These are phyloP conservation scores for Strigamia crassipes DNA, from an alignment of 2,888 invertebrate species.

Conservation along the genomic window DNA sequence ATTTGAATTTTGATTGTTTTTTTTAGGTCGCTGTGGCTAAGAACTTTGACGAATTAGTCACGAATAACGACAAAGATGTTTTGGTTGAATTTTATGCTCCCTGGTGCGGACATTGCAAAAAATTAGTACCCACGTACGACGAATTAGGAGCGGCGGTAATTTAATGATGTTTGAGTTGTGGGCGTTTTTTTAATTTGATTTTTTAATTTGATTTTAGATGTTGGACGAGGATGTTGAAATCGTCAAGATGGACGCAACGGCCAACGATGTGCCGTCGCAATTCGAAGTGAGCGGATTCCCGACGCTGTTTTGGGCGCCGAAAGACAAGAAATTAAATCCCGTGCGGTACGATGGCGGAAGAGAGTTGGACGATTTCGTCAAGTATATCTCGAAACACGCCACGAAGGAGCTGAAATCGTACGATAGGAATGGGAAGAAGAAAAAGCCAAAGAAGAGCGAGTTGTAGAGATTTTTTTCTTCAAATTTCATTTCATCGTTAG, in stretches of 20 bases:
- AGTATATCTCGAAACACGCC: slow-evolving; percentile 89
- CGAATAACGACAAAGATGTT: slow-evolving; percentile 87
- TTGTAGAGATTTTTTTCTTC: slow-evolving; percentile 16
- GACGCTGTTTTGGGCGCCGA: slow-evolving; percentile 93
- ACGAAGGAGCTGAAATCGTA: slow-evolving; percentile 84
- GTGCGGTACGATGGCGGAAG: slow-evolving; percentile 77
- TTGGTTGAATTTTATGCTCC: slow-evolving; percentile 98
- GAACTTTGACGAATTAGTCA: slow-evolving; percentile 94
- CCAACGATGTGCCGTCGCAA: slow-evolving; percentile 90
- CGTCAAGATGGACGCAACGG: slow-evolving; percentile 97
- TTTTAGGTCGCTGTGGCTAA: slow-evolving; percentile 84
- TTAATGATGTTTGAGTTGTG: background rate
- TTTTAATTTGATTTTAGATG: slow-evolving; percentile 64
- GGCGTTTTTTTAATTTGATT: background rate
- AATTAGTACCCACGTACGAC: slow-evolving; percentile 88
- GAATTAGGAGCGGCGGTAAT: slow-evolving; percentile 84
- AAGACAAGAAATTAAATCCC: slow-evolving; percentile 76
- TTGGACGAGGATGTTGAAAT: slow-evolving; percentile 82
- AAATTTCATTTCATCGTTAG: background rate
- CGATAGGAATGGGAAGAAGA: slow-evolving; percentile 78
- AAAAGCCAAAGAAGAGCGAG: slow-evolving; percentile 19
- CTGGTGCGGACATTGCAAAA: slow-evolving; percentile 98
- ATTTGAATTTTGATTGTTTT: too few relatives aligned
- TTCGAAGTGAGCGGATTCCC: slow-evolving; percentile 97
- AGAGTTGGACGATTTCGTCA: background rate